Evolutionary conservation across 92 coral and sea anemone species (phyloP).

Genomic region (Palythoa caribaeorum): DNA sequence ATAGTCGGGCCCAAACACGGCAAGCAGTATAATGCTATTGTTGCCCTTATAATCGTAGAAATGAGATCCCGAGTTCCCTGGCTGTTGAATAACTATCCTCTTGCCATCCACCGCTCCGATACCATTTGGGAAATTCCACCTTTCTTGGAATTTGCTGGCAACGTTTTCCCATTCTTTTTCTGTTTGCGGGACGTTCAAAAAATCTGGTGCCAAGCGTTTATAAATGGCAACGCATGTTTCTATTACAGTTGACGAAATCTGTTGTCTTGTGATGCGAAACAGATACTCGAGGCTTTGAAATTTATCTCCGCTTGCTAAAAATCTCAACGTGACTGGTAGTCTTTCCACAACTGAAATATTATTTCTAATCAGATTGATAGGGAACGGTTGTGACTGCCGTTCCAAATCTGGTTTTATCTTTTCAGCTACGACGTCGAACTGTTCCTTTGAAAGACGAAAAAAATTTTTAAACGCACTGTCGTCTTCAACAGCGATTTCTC

Average conservation of each 20-base stretch:
- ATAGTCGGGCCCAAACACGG: background rate
- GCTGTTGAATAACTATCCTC: too few relatives aligned
- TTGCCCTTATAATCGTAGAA: background rate
- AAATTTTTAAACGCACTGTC: too few relatives aligned
- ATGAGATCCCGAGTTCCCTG: too few relatives aligned
- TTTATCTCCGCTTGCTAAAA: background rate
- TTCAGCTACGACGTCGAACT: background rate
- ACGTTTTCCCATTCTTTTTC: background rate
- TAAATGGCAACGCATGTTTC: background rate
- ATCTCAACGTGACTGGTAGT: constrained; percentile 1
- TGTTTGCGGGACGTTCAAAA: background rate
- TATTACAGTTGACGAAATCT: background rate
- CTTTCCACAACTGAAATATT: too few relatives aligned
- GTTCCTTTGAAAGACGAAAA: too few relatives aligned
- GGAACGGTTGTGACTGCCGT: background rate
- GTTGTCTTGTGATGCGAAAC: background rate
- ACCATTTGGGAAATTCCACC: background rate
- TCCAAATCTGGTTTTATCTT: constrained; percentile 1
- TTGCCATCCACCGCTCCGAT: too few relatives aligned
- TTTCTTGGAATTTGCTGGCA: background rate
- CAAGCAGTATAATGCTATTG: background rate
- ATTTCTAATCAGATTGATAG: too few relatives aligned
- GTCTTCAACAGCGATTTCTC: too few relatives aligned
- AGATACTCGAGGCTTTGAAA: background rate
- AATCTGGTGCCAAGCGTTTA: background rate